Base-by-base conservation (phyloP, 2,888 invertebrate genomes). In the Acanthosoma haemorrhoidale region DNA sequence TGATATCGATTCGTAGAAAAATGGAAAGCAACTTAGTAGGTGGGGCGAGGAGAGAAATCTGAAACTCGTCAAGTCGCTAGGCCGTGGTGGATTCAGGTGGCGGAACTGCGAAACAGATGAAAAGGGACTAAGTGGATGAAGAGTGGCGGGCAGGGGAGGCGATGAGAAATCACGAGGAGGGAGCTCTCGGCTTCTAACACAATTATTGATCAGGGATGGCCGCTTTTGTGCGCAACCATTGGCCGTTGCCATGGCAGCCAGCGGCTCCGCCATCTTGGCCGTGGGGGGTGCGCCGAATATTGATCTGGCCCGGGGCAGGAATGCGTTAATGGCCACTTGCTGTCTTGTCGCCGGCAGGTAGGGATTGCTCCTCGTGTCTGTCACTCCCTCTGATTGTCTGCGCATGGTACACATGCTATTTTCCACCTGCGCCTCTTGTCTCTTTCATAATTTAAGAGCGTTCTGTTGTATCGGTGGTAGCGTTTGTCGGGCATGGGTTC, bases 31-130 rank as follows among this genome's bases (percentile, higher is more conserved):
- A 51, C 25, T 25, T 51, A n/a, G 51, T 51, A 51, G 51, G 51
- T n/a, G 58, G 58, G 63, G 74, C 75, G 70, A 75, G 76, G 61
- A n/a, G 70, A 72, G 70, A 39, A 70, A 68, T 70, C 71, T 64
- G 66, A 64, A 34, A 70, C 70, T 38, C 43, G 60, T 58, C 74
- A 74, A 71, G 77, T 74, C 72, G 75, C 74, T 70, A 77, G 77
- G 74, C 75, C 75, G n/a, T n/a, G n/a, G n/a, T n/a, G 71, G 67
- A 64, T 43, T 39, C 58, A 41, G 41, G 39, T 18, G 59, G 43
- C 51, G 61, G 38, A 61, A 64, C 59, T 43, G 31, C 38, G 64
- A 66, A 43, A 36, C n/a, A 16, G 66, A 41, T 39, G 39, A 16
- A 16, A 39, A 39, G 16, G 16, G 16, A 5, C 1, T n/a, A n/a